Conservation (phyloP, 1,140 invertebrate species). For the Drosophila arizonae region DNA sequence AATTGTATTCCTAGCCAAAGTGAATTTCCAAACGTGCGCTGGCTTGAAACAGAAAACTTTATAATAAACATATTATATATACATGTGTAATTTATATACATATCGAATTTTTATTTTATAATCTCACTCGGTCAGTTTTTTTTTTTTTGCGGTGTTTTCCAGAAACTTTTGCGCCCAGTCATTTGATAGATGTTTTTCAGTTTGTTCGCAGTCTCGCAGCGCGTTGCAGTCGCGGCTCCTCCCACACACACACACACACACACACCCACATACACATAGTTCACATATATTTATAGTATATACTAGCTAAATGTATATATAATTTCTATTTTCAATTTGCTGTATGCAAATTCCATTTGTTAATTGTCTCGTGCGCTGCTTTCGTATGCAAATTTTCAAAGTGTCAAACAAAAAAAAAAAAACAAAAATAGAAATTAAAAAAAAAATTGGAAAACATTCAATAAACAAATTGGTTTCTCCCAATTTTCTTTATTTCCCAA, state of each 20-base stretch:
- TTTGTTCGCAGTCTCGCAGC: slow-evolving; percentile 31
- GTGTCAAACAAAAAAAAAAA: slow-evolving; percentile 16
- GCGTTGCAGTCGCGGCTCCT: slow-evolving; percentile 30
- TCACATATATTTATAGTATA: slow-evolving; percentile 3
- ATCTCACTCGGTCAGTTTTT: background rate
- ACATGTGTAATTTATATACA: background rate
- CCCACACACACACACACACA: background rate
- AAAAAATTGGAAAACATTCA: slow-evolving; percentile 3
- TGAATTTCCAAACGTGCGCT: slow-evolving; percentile 26
- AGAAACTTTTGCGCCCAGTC: slow-evolving; percentile 19
- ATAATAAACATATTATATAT: background rate
- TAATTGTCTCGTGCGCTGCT: slow-evolving; percentile 47
- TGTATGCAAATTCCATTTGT: slow-evolving; percentile 41
- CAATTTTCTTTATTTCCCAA: background rate
- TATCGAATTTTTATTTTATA: background rate
- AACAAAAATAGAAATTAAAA: background rate
- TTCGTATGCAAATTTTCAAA: slow-evolving; percentile 36
- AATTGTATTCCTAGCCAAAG: slow-evolving; percentile 27
- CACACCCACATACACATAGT: background rate
- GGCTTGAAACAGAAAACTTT: background rate
- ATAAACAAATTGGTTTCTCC: slow-evolving; percentile 18
- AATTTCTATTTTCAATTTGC: slow-evolving; percentile 16
- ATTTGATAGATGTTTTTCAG: slow-evolving; percentile 47
- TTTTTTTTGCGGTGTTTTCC: slow-evolving; percentile 32
- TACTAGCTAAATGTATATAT: slow-evolving; percentile 7